These are phyloP conservation scores for Bimastos eiseni DNA, from an alignment of 2,888 invertebrate genomes.

Conservation along the genomic window DNA sequence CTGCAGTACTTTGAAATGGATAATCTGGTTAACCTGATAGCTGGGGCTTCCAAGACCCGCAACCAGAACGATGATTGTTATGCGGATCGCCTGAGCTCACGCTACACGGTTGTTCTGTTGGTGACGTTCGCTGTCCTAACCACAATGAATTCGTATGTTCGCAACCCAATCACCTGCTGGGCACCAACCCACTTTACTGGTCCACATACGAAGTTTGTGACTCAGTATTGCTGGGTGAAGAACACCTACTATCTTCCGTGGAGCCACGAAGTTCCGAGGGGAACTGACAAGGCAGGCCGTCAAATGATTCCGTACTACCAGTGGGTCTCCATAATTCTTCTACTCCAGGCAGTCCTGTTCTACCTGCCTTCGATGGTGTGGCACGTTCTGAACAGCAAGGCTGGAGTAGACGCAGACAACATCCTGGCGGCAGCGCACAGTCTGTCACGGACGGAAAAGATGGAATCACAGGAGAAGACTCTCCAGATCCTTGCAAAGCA, in stretches of 20 bases:
- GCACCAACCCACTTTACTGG: conserved; percentile 46
- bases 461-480: conserved; percentile 28
- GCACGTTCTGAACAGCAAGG: conserved; percentile 59
- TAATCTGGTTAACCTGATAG: conserved; percentile 26
- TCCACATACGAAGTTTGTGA: conserved; percentile 43
- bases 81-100: conserved; percentile 42
- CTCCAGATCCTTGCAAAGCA: conserved; percentile 40
- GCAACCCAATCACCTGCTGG: conserved; percentile 47
- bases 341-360: conserved; percentile 59
- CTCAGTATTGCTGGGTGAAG: conserved; percentile 47
- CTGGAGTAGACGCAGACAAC: conserved; percentile 43
- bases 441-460: conserved; percentile 34
- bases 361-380: conserved; percentile 61
- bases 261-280: conserved; percentile 41
- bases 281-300: conserved; percentile 28
- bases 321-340: conserved; percentile 55
- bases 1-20: conserved; percentile 25
- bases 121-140: conserved; percentile 41
- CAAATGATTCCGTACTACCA: conserved; percentile 50
- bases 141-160: conserved; percentile 40
- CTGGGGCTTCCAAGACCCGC: conserved; percentile 28
- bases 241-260: conserved; percentile 48
- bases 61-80: conserved; percentile 39
- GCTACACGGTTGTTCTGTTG: conserved; percentile 42
- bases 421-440: conserved; percentile 38